These are phyloP conservation scores for Manis javanica DNA, from an alignment of 2,797 vertebrate genomes.

Conservation along the genomic window DNA sequence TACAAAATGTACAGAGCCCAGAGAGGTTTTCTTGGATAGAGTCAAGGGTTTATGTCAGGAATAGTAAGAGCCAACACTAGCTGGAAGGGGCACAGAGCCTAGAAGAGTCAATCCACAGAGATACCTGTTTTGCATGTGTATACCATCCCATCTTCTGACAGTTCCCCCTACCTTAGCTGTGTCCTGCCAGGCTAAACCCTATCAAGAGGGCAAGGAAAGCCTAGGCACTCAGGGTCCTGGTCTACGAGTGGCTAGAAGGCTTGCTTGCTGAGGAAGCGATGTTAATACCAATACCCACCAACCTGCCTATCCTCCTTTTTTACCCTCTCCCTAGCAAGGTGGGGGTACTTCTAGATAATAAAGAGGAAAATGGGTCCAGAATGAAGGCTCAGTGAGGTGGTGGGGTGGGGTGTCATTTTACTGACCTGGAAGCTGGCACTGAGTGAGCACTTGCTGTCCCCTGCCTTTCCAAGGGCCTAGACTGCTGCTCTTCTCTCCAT, in stretches of 20 bases:
- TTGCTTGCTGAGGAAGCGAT: not conserved
- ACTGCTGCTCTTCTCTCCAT: not conserved
- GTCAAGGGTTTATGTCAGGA: slow-evolving; percentile 32
- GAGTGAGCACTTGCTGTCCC: not conserved
- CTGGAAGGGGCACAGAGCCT: not conserved
- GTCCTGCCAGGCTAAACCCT: not conserved
- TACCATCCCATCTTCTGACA: not conserved
- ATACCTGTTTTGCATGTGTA: not conserved
- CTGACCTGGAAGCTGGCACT: not conserved
- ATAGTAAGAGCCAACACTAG: not conserved
- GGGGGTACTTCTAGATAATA: not conserved
- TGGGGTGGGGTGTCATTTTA: not conserved
- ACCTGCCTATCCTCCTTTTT: not conserved
- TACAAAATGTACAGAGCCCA: not conserved
- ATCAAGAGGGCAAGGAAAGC: no score
- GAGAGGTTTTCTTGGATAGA: slow-evolving; percentile 12
- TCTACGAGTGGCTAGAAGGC: not conserved
- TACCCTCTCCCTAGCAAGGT: not conserved
- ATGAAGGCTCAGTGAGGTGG: not conserved
- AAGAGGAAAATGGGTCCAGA: not conserved
- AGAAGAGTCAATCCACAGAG: not conserved
- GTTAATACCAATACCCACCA: not conserved
- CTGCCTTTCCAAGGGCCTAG: not conserved
- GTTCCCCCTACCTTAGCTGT: rapidly evolving
- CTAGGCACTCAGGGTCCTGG: not conserved